These are phyloP conservation scores for Nyctibius grandis DNA, from an alignment of 2,797 vertebrate genomes.

Conservation along the genomic window DNA sequence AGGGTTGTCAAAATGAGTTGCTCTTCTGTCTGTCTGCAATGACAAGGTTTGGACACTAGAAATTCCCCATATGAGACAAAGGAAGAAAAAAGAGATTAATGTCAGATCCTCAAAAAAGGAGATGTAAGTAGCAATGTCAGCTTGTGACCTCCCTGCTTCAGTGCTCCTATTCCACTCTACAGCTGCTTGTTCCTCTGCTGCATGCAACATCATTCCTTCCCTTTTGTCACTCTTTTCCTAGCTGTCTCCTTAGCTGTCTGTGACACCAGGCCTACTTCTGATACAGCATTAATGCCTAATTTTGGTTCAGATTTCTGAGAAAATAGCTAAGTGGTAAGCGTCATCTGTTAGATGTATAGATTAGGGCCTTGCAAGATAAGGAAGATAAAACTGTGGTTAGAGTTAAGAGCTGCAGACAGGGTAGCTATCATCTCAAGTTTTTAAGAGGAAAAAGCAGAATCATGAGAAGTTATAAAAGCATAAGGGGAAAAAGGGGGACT, in stretches of 20 bases:
- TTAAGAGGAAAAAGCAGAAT: neutral
- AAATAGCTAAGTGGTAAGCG: neutral
- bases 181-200: neutral
- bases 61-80: neutral
- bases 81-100: neutral
- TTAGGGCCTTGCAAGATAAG: neutral
- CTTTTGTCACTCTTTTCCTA: neutral
- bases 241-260: neutral
- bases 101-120: neutral
- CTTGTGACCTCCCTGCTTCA: neutral
- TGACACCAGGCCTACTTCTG: neutral
- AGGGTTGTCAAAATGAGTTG: neutral
- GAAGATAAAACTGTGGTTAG: neutral
- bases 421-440: neutral
- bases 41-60: neutral
- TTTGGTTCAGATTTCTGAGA: neutral
- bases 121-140: neutral
- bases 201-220: neutral
- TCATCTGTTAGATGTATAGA: neutral
- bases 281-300: neutral
- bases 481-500: neutral
- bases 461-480: neutral
- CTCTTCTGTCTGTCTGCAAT: neutral
- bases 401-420: neutral
- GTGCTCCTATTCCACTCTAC: neutral